Conservation (phyloP, 2,888 invertebrate species). For the Deilephila porcellus region DNA sequence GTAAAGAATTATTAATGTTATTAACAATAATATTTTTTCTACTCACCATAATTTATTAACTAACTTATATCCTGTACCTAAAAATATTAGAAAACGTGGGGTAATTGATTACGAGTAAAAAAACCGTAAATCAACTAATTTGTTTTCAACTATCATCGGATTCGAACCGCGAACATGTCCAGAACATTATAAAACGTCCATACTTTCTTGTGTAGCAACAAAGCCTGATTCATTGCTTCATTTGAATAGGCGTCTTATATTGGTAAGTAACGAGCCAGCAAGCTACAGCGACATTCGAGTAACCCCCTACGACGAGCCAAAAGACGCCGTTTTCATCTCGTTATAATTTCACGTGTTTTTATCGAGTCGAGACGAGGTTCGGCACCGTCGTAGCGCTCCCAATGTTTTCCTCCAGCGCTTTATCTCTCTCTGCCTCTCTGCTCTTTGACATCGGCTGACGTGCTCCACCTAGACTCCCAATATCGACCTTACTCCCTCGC, state of each 20-base stretch:
- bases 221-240: conserved; percentile 51
- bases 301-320: conserved; percentile 51
- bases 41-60: no score
- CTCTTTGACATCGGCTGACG: conserved; percentile 81
- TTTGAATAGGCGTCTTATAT: conserved; percentile 40
- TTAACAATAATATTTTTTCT: no score
- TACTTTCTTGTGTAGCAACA: conserved; percentile 44
- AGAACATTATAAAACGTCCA: conserved; percentile 36
- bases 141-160: neutral
- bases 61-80: no score
- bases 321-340: conserved; percentile 48
- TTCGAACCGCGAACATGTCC: conserved; percentile 7
- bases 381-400: conserved; percentile 49
- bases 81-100: no score
- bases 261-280: conserved; percentile 49
- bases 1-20: no score
- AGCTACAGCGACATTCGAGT: conserved; percentile 47
- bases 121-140: no score
- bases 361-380: conserved; percentile 51
- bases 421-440: conserved; percentile 74
- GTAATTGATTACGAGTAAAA: no score
- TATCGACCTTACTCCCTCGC: conserved; percentile 59
- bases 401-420: conserved; percentile 77
- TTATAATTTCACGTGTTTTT: conserved; percentile 56
- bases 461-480: conserved; percentile 57